Conservation (phyloP, 2,888 invertebrate genomes). For the Odontomyia ornata region DNA sequence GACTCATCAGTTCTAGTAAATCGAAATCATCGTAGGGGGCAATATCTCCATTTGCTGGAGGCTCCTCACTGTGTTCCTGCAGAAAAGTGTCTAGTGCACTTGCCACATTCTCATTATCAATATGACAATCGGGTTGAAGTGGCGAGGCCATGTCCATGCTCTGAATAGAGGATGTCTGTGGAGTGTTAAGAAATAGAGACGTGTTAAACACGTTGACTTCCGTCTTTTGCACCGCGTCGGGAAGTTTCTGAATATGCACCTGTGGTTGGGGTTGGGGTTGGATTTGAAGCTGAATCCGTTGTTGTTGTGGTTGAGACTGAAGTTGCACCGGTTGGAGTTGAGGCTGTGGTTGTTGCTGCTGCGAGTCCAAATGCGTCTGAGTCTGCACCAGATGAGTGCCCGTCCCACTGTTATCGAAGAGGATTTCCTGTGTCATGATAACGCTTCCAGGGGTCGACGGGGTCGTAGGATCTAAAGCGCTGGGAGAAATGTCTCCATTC, state of each 20-base stretch:
- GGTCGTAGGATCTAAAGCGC: conserved; percentile 72
- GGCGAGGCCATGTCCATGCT: conserved; percentile 62
- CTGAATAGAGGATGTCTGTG: conserved; percentile 54
- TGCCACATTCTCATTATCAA: conserved; percentile 59
- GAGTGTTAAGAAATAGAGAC: conserved; percentile 50
- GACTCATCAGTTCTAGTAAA: conserved; percentile 62
- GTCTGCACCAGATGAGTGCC: conserved; percentile 53
- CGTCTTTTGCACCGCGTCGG: conserved; percentile 45
- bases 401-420: conserved; percentile 32
- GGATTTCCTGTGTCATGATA: conserved; percentile 42
- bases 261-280: conserved; percentile 50
- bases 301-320: conserved; percentile 48
- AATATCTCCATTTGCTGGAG: conserved; percentile 50
- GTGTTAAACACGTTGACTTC: conserved; percentile 43
- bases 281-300: conserved; percentile 5
- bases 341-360: conserved; percentile 51
- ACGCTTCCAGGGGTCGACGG: conserved; percentile 62
- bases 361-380: conserved; percentile 55
- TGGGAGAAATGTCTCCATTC: conserved; percentile 90
- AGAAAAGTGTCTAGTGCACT: conserved; percentile 62
- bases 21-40: conserved; percentile 63
- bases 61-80: conserved; percentile 52
- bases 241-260: conserved; percentile 50
- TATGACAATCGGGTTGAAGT: conserved; percentile 57
- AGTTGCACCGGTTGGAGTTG: conserved; percentile 51